phyloP scores from a whole-genome alignment of 2,797 vertebrate species.

The Dermochelys coriacea region DNA sequence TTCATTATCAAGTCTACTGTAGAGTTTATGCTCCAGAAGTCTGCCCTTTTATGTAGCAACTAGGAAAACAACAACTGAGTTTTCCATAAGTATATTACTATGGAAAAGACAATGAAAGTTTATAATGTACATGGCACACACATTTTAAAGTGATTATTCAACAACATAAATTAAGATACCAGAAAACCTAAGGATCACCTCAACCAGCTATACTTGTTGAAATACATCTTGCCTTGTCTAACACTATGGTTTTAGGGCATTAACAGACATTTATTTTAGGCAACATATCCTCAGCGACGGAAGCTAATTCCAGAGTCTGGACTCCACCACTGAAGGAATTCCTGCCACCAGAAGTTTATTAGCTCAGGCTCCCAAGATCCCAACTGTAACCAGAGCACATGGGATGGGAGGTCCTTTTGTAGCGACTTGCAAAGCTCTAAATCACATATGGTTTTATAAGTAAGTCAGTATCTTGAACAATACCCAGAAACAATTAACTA shows the following conservation, averaged over 20 bases:
- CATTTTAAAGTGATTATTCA: not conserved
- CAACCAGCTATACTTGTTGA: not conserved
- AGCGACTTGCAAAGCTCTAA: not conserved
- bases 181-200: not conserved
- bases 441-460: not conserved
- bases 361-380: not conserved
- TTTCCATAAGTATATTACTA: not conserved
- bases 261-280: not conserved
- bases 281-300: not conserved
- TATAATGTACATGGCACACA: not conserved
- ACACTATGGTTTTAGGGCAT: not conserved
- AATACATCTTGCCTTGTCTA: not conserved
- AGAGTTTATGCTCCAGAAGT: no score
- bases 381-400: not conserved
- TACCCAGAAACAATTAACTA: not conserved
- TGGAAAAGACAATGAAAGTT: not conserved
- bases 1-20: not conserved
- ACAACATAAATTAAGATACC: not conserved
- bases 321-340: not conserved
- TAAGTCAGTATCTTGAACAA: not conserved
- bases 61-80: not conserved
- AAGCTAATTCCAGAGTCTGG: not conserved
- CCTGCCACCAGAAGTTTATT: not conserved
- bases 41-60: not conserved
- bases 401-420: not conserved